Conservation (phyloP, 2,113 vertebrate genomes). For the Melanocharis versteri region DNA sequence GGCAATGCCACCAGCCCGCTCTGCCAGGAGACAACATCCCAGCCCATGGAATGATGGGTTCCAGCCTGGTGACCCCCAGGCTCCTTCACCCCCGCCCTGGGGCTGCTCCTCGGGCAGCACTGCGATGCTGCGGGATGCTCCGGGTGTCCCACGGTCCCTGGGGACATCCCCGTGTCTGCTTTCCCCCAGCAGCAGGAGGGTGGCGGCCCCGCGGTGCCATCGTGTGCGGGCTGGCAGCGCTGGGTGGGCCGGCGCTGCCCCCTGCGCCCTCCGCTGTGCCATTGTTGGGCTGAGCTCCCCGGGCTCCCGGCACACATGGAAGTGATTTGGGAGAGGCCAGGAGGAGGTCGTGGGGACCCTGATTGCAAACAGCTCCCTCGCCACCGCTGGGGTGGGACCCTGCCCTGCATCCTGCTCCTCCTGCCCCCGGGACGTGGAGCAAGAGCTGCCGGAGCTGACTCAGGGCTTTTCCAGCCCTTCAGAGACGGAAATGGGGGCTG, state of each 20-base stretch:
- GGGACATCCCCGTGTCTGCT: accelerated
- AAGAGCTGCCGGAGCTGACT: background rate
- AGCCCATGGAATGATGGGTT: accelerated
- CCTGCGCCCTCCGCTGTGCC: background rate
- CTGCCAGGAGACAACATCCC: background rate
- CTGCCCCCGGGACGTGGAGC: accelerated
- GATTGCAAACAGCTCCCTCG: background rate
- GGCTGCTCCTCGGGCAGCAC: background rate
- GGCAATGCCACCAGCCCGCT: background rate
- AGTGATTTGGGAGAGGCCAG: background rate
- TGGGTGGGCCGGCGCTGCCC: background rate
- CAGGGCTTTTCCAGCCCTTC: background rate
- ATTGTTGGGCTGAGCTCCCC: background rate
- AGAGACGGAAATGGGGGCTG: background rate
- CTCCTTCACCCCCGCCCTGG: background rate
- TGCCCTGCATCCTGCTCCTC: background rate
- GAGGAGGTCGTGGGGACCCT: slow-evolving; percentile 8
- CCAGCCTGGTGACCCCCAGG: accelerated
- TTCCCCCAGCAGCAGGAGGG: accelerated
- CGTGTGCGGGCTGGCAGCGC: background rate
- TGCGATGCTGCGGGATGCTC: background rate
- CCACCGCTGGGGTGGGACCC: background rate
- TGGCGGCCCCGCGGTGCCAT: background rate
- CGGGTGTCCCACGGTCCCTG: accelerated
- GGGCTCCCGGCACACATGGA: background rate